Evolutionary conservation across 2,797 vertebrate genomes (phyloP).

Genomic region (Aselliscus stoliczkanus): DNA sequence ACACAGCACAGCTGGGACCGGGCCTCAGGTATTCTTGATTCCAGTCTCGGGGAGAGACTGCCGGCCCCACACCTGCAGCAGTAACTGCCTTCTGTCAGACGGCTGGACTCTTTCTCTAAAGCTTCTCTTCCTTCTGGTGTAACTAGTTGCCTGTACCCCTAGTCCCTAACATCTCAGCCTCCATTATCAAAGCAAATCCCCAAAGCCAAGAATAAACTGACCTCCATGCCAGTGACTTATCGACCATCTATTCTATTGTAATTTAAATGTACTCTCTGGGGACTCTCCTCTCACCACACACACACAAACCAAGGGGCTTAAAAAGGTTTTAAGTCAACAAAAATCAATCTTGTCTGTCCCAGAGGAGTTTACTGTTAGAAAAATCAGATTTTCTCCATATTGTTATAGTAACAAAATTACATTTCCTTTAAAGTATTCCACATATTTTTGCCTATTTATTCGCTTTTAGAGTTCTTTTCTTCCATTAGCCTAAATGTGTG

Average conservation of each 20-base stretch:
- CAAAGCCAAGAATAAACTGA: background rate
- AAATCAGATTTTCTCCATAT: constrained; percentile 60
- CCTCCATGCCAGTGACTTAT: background rate
- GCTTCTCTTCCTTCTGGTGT: background rate
- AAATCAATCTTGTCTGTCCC: constrained; percentile 59
- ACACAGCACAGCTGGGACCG: background rate
- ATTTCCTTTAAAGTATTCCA: constrained; percentile 59
- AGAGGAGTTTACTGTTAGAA: constrained; percentile 32
- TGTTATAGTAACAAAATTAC: constrained; percentile 57
- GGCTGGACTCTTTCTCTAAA: background rate
- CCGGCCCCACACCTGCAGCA: background rate
- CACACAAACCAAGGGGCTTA: background rate
- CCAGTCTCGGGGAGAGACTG: background rate
- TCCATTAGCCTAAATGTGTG: constrained; percentile 17
- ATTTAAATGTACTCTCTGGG: background rate
- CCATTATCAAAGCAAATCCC: background rate
- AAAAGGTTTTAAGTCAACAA: constrained; percentile 42
- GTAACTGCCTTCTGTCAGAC: rapidly evolving
- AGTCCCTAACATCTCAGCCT: background rate
- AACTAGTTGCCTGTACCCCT: background rate
- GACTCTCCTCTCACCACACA: background rate
- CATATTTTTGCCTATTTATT: constrained; percentile 32
- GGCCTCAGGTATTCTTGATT: background rate
- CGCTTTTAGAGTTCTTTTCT: constrained; percentile 1
- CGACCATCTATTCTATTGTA: background rate